phyloP scores from a whole-genome alignment of 2,888 invertebrate genomes.

The Drosophila ustulata region DNA sequence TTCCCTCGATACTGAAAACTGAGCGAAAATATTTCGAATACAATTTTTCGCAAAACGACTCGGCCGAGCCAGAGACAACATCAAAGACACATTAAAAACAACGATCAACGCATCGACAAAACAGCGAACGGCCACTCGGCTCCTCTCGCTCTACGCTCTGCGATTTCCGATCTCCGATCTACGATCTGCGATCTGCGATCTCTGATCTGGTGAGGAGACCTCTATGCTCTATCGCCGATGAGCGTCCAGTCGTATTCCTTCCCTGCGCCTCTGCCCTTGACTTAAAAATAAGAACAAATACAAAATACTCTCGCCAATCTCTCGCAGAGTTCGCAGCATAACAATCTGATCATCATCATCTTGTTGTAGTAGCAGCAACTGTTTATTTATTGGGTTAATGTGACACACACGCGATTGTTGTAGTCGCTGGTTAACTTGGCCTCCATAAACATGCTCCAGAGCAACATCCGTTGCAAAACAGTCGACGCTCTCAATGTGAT shows the following conservation, averaged over 20 bases:
- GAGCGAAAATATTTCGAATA: conserved; percentile 67
- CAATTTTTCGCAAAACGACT: conserved; percentile 61
- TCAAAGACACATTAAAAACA: conserved; percentile 72
- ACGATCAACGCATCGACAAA: conserved; percentile 64
- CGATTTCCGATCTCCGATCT: conserved; percentile 4
- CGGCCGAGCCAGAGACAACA: conserved; percentile 60
- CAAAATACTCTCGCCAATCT: conserved; percentile 28
- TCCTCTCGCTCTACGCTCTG: conserved; percentile 32
- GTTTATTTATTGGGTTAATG: conserved; percentile 80
- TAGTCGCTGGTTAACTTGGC: conserved; percentile 31
- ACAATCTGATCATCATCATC: conserved; percentile 15
- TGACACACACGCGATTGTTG: conserved; percentile 64
- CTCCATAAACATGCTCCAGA: conserved; percentile 56
- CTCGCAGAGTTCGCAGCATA: conserved; percentile 28
- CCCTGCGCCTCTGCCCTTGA: conserved; percentile 63
- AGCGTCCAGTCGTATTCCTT: conserved; percentile 11
- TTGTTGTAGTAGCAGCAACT: conserved; percentile 13
- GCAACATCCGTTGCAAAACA: conserved; percentile 45
- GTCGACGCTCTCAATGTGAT: conserved; percentile 72
- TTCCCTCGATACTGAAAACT: conserved; percentile 75
- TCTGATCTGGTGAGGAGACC: conserved; percentile 10
- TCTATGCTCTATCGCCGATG: conserved; percentile 5
- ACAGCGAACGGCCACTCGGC: conserved; percentile 49
- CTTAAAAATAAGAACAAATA: conserved; percentile 51
- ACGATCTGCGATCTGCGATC: conserved; percentile 3